Conservation (phyloP, 2,888 invertebrate species). For the Pollenia griseotomentosa region DNA sequence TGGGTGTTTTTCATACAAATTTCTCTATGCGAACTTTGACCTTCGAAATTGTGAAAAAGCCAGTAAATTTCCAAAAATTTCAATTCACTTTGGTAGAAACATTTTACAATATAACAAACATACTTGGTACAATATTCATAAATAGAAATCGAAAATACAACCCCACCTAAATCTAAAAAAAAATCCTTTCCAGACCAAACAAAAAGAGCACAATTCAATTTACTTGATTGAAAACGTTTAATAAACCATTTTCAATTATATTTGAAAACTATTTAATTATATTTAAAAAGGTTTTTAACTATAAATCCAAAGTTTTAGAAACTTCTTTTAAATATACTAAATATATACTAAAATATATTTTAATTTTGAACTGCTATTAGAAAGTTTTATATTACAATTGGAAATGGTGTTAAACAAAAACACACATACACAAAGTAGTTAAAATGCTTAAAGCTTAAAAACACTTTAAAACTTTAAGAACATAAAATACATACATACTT, state of each 20-base stretch:
- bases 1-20: background rate
- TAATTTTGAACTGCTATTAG: no score
- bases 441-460: conserved; percentile 50
- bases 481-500: background rate
- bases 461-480: conserved; percentile 21
- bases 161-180: background rate
- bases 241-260: no score
- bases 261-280: no score
- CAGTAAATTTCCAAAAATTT: background rate
- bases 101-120: conserved; percentile 49
- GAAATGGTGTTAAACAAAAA: background rate
- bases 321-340: no score
- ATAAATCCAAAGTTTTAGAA: no score
- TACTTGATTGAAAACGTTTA: background rate
- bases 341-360: no score
- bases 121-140: conserved; percentile 59
- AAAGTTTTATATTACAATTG: no score
- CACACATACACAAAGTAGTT: conserved; percentile 1
- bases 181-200: background rate
- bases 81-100: conserved; percentile 33
- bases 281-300: no score
- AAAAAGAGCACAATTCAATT: conserved; percentile 1
- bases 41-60: no score
- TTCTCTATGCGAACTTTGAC: background rate
- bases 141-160: conserved; percentile 5